These are phyloP conservation scores for Cyrtonyx montezumae DNA, from an alignment of 2,113 vertebrate genomes.

Conservation along the genomic window DNA sequence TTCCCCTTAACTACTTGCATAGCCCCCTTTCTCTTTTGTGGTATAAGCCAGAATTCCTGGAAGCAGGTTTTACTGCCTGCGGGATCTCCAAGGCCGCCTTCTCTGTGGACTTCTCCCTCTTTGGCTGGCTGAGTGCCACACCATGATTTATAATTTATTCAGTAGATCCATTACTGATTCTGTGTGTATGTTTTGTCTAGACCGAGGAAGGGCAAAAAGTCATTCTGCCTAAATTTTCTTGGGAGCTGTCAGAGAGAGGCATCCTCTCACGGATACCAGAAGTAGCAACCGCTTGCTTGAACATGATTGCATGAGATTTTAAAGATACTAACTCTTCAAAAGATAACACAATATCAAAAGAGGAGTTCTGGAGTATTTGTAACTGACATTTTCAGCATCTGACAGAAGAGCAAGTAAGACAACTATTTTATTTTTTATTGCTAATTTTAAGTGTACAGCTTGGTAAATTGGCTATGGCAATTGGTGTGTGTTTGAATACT, in stretches of 20 bases:
- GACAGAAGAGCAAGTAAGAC: constrained; percentile 77
- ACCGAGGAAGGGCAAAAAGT: constrained; percentile 74
- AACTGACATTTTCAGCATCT: constrained; percentile 68
- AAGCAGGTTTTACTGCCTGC: constrained; percentile 26
- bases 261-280: constrained; percentile 66
- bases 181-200: constrained; percentile 68
- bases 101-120: background rate
- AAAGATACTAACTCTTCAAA: constrained; percentile 63
- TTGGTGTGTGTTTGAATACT: background rate
- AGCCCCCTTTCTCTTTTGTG: constrained; percentile 28
- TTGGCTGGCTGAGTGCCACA: background rate
- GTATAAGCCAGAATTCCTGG: constrained; percentile 26
- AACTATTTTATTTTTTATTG: background rate
- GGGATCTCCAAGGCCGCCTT: background rate
- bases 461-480: background rate
- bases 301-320: constrained; percentile 67
- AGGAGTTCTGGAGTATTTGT: constrained; percentile 74
- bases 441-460: background rate
- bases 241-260: constrained; percentile 52
- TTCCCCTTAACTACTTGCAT: background rate
- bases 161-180: background rate
- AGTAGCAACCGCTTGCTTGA: constrained; percentile 50
- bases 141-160: background rate
- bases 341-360: constrained; percentile 50
- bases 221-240: constrained; percentile 8